Evolutionary conservation across 2,888 invertebrate species (phyloP).

Genomic region (Uloborus plumipes): DNA sequence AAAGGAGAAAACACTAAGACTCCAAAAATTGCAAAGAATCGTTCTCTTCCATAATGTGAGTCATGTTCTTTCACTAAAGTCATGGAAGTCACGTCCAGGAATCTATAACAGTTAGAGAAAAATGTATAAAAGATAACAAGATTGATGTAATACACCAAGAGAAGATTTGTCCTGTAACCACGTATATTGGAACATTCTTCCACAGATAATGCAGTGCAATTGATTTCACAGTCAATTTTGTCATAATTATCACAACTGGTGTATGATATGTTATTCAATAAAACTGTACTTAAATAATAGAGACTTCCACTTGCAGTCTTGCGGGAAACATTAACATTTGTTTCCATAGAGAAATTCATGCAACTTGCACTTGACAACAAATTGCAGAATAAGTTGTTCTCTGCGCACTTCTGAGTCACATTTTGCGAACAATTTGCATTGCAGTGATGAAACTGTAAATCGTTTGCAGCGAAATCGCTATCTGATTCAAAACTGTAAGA

Average conservation of each 20-base stretch:
- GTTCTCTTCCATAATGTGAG: conserved; percentile 70
- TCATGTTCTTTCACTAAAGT: conserved; percentile 87
- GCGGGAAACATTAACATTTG: too few species aligned
- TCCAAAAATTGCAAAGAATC: conserved; percentile 71
- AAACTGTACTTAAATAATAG: too few species aligned
- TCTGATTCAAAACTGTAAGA: background rate
- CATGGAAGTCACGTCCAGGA: conserved; percentile 89
- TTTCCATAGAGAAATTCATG: too few species aligned
- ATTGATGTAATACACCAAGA: conserved; percentile 5
- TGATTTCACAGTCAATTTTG: background rate
- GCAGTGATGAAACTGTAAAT: background rate
- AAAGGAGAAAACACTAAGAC: conserved; percentile 70
- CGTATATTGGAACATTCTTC: background rate
- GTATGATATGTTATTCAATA: too few species aligned
- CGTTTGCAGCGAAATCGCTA: background rate
- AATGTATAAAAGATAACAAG: conserved; percentile 72
- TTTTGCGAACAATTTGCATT: background rate
- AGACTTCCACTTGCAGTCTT: too few species aligned
- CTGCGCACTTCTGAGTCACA: background rate
- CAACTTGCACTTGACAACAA: background rate
- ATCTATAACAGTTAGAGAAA: conserved; percentile 85
- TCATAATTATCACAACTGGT: too few species aligned
- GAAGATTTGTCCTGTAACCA: background rate
- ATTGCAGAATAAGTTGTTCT: background rate
- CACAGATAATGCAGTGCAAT: background rate